Evolutionary conservation across 1,140 invertebrate genomes (phyloP).

Genomic region (Pogonomyrmex barbatus): DNA sequence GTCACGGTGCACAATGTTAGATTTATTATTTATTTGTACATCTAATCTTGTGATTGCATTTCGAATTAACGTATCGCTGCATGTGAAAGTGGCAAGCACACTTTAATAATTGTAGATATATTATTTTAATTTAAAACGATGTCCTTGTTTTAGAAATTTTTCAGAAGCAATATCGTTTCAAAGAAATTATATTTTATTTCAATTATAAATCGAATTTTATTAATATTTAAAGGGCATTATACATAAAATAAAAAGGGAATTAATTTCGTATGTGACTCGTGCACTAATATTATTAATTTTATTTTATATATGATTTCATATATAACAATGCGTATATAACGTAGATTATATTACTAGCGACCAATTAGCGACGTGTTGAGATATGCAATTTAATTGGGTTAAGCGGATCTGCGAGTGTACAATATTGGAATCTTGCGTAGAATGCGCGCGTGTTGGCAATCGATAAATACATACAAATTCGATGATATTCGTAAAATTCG

Average conservation of each 20-base stretch:
- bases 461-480: neutral
- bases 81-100: neutral
- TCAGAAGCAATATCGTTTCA: neutral
- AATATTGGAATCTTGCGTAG: constrained; percentile 22
- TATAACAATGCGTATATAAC: neutral
- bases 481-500: neutral
- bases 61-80: neutral
- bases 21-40: neutral
- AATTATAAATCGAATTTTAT: neutral
- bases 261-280: neutral
- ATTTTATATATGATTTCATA: constrained; percentile 2
- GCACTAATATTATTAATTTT: neutral
- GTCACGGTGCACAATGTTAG: too few species aligned
- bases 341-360: neutral
- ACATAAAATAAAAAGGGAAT: neutral
- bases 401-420: neutral
- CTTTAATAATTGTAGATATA: neutral
- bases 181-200: constrained; percentile 25
- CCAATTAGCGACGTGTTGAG: constrained; percentile 14
- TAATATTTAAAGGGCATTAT: neutral
- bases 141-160: neutral
- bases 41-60: too few species aligned
- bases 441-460: neutral
- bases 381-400: constrained; percentile 34
- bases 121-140: neutral